A percentile compares a stretch with the other conserved stretches of the same genome.
phyloP scores from a whole-genome alignment of 2,888 invertebrate species.

The Tipula helvola region DNA sequence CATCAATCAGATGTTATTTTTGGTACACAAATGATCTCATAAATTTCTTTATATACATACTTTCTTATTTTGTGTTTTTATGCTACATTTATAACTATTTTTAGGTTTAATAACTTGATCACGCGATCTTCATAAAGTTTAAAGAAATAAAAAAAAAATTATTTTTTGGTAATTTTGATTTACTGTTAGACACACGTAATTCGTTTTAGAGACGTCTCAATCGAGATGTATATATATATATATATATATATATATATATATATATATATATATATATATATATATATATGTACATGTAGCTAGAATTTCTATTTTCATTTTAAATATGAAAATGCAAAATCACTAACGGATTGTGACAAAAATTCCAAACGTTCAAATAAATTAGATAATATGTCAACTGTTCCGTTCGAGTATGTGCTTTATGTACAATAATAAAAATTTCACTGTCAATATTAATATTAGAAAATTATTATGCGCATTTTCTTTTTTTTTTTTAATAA shows the following conservation, averaged over 20 bases:
- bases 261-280: too few relatives aligned
- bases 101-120: constrained; percentile 4
- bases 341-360: too few relatives aligned
- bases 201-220: neutral
- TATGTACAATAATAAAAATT: neutral
- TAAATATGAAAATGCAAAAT: neutral
- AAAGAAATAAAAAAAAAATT: neutral
- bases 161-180: neutral
- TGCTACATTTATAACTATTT: neutral
- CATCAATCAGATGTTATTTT: neutral
- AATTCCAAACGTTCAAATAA: neutral
- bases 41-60: neutral
- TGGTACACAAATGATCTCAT: neutral
- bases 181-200: neutral
- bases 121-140: neutral
- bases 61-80: neutral
- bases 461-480: neutral
- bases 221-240: neutral
- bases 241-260: too few relatives aligned
- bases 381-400: neutral
- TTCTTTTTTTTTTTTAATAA: neutral
- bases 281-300: too few relatives aligned
- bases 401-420: neutral
- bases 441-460: neutral
- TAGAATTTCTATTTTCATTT: neutral